phyloP scores from a whole-genome alignment of 30 jellyfish, hydroid and myxozoan genomes.

The Turritopsis rubra region DNA sequence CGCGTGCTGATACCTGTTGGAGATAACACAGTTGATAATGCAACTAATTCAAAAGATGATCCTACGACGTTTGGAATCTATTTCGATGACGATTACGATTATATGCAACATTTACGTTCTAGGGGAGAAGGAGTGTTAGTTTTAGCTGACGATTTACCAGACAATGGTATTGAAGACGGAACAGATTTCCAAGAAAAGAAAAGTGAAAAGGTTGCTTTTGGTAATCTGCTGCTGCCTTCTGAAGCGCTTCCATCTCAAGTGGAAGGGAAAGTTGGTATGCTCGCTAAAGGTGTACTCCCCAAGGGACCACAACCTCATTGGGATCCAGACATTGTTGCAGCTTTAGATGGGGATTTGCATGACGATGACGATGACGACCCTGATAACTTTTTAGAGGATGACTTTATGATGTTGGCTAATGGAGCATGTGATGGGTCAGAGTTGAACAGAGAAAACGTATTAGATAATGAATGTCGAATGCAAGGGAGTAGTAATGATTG shows the following conservation, averaged over 20 bases:
- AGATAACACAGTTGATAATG: not conserved
- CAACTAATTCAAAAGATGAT: constrained; percentile 20
- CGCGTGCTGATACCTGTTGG: constrained; percentile 48
- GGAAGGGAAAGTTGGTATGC: constrained; percentile 82
- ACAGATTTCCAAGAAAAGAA: not conserved
- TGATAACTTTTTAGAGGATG: constrained; percentile 67
- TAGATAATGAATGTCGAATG: not conserved
- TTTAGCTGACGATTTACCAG: constrained; percentile 54
- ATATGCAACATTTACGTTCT: constrained; percentile 73
- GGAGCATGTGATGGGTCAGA: not conserved
- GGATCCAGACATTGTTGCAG: constrained; percentile 96
- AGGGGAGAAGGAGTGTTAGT: constrained; percentile 72
- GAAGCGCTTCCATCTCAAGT: constrained; percentile 66
- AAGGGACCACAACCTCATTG: constrained; percentile 91
- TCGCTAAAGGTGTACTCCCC: constrained; percentile 70
- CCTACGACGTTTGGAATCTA: constrained; percentile 48
- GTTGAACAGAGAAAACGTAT: constrained; percentile 9
- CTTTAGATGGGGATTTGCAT: constrained; percentile 81
- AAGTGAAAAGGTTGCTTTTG: constrained; percentile 31
- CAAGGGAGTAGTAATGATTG: constrained; percentile 9
- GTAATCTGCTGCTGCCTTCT: constrained; percentile 57
- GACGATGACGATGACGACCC: constrained; percentile 82
- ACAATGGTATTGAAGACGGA: not conserved
- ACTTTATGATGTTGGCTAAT: constrained; percentile 61
- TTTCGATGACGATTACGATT: constrained; percentile 83